phyloP scores from a whole-genome alignment of 2,888 invertebrate genomes.

The Drosophila niveifrons region DNA sequence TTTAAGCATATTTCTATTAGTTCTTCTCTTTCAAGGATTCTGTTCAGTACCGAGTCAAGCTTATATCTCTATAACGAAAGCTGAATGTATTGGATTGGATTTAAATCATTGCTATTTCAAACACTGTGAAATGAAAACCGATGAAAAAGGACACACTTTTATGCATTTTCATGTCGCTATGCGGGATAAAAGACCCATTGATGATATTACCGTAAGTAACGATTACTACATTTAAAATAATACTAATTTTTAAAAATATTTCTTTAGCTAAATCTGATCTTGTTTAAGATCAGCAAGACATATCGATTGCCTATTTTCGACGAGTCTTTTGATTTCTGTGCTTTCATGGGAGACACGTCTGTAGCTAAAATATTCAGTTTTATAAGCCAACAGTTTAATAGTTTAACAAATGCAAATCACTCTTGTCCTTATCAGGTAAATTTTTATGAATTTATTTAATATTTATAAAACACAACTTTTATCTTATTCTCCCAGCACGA shows the following conservation, averaged over 20 bases:
- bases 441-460: no score
- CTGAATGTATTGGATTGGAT: conserved; percentile 43
- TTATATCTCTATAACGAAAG: background rate
- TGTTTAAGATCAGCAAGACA: background rate
- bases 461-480: background rate
- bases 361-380: background rate
- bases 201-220: conserved; percentile 52
- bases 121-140: conserved; percentile 37
- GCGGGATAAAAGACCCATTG: conserved; percentile 31
- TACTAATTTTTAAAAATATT: background rate
- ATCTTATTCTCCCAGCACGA: conserved; percentile 18
- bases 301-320: conserved; percentile 18
- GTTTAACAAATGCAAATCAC: conserved; percentile 29
- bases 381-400: background rate
- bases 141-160: background rate
- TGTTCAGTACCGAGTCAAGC: background rate
- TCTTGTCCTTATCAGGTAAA: conserved; percentile 39
- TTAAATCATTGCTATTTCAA: conserved; percentile 27
- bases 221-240: background rate
- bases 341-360: background rate
- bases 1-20: background rate
- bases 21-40: background rate
- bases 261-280: background rate
- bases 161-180: conserved; percentile 33
- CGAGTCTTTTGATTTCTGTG: conserved; percentile 37